A percentile compares a stretch with the other conserved stretches of the same genome.
Conservation (phyloP, 2,888 invertebrate genomes). For the Drosophila buzzatii region DNA sequence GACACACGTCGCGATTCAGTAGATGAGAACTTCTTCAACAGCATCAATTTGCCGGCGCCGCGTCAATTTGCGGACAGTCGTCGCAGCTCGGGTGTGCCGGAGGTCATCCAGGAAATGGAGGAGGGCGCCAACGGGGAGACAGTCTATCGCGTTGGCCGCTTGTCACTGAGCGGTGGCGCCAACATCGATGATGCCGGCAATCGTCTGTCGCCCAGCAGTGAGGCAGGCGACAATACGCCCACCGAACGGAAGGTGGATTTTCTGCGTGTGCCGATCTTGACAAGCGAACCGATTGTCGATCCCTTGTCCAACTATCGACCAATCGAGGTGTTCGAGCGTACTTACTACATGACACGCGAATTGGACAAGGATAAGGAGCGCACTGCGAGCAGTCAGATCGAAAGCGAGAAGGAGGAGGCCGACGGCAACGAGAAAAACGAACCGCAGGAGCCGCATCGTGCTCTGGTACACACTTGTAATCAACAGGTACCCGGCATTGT, state of each 20-base stretch:
- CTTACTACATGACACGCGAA: conserved; percentile 82
- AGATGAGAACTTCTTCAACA: conserved; percentile 86
- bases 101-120: conserved; percentile 82
- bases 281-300: conserved; percentile 81
- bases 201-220: conserved; percentile 71
- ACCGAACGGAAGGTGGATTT: conserved; percentile 78
- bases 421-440: conserved; percentile 40
- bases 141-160: conserved; percentile 75
- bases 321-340: conserved; percentile 85
- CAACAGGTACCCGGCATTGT: conserved; percentile 83
- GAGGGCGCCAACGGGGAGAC: conserved; percentile 76
- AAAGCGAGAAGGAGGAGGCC: conserved; percentile 51
- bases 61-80: conserved; percentile 93
- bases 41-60: conserved; percentile 89
- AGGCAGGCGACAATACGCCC: conserved; percentile 64
- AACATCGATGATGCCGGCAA: conserved; percentile 81
- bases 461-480: conserved; percentile 75
- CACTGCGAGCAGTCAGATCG: conserved; percentile 35
- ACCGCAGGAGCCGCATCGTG: conserved; percentile 20
- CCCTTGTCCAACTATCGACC: conserved; percentile 83
- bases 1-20: conserved; percentile 88
- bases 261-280: conserved; percentile 81
- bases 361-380: conserved; percentile 74
- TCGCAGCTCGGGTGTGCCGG: conserved; percentile 87
- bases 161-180: conserved; percentile 83